These are phyloP conservation scores for Byasa hedistus DNA, from an alignment of 2,888 invertebrate species.

Conservation along the genomic window DNA sequence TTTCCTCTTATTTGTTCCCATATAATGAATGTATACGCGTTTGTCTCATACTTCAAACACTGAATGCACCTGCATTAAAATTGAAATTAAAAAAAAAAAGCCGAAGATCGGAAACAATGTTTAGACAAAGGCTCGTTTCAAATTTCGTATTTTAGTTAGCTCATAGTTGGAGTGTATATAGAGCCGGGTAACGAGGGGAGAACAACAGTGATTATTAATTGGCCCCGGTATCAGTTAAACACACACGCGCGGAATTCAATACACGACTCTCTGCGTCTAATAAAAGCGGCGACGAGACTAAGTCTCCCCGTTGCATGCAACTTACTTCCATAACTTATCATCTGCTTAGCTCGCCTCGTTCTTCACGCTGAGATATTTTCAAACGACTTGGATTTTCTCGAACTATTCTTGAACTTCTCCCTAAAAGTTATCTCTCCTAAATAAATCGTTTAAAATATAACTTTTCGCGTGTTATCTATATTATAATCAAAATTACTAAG, in stretches of 20 bases:
- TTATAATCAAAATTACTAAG: too few species aligned
- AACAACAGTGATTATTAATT: constrained; percentile 21
- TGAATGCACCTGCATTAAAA: constrained; percentile 14
- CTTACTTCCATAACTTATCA: constrained; percentile 10
- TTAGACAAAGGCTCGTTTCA: constrained; percentile 17
- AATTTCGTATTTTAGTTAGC: constrained; percentile 17
- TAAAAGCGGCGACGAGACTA: constrained; percentile 5
- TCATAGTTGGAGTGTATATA: constrained; percentile 7
- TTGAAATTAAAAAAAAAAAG: constrained; percentile 17
- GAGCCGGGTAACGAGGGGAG: constrained; percentile 15
- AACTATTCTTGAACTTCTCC: not conserved
- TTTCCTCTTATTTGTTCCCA: constrained; percentile 14
- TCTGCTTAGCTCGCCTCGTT: not conserved
- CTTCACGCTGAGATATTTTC: not conserved
- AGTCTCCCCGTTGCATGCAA: constrained; percentile 1
- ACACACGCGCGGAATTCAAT: constrained; percentile 19
- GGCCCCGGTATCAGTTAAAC: constrained; percentile 20
- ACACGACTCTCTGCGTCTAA: constrained; percentile 10
- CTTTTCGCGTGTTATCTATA: too few species aligned
- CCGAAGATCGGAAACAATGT: constrained; percentile 18
- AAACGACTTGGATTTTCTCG: not conserved
- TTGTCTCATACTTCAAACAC: constrained; percentile 13
- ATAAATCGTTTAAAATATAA: too few species aligned
- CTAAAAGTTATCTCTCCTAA: too few species aligned
- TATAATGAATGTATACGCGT: constrained; percentile 11